These are phyloP conservation scores for Stenchaetothrips biformis DNA, from an alignment of 2,888 invertebrate species.

Conservation along the genomic window DNA sequence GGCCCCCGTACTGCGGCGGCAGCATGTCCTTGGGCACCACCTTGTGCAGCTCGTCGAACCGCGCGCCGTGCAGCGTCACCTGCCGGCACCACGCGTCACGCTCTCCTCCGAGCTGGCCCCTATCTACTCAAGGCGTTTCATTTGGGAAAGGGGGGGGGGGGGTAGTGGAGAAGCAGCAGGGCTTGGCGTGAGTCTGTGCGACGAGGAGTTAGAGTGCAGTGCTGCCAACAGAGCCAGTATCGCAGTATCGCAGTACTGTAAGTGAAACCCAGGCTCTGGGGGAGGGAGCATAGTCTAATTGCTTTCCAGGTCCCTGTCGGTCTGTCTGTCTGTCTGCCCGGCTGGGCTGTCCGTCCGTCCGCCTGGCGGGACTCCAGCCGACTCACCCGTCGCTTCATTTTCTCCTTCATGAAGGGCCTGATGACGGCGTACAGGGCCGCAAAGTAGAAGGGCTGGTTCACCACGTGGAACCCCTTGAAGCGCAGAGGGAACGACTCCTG, in stretches of 20 bases:
- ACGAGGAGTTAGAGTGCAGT: not conserved
- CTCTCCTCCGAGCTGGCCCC: not conserved
- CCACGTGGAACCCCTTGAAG: slow-evolving; percentile 49
- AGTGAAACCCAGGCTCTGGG: too few relatives aligned
- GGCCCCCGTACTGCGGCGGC: slow-evolving; percentile 47
- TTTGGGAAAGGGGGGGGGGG: not conserved
- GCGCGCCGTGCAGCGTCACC: slow-evolving; percentile 48
- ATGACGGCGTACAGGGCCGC: slow-evolving; percentile 40
- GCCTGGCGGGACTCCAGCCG: too few relatives aligned
- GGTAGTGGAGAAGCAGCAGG: slow-evolving; percentile 20
- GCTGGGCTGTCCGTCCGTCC: too few relatives aligned
- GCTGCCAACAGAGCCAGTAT: not conserved
- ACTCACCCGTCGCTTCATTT: slow-evolving; percentile 41
- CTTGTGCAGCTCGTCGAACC: slow-evolving; percentile 45
- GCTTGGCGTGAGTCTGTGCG: not conserved
- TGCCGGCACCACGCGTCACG: slow-evolving; percentile 36
- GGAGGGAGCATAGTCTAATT: too few relatives aligned
- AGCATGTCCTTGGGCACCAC: slow-evolving; percentile 45
- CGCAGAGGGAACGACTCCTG: slow-evolving; percentile 48
- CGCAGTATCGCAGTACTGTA: too few relatives aligned
- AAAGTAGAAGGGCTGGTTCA: slow-evolving; percentile 51
- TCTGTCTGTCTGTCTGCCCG: too few relatives aligned
- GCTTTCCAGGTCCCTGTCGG: too few relatives aligned
- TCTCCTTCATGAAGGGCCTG: slow-evolving; percentile 42
- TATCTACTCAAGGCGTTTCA: not conserved